These are phyloP conservation scores for Lepus oiostolus DNA, from an alignment of 2,797 vertebrate species.

Conservation along the genomic window DNA sequence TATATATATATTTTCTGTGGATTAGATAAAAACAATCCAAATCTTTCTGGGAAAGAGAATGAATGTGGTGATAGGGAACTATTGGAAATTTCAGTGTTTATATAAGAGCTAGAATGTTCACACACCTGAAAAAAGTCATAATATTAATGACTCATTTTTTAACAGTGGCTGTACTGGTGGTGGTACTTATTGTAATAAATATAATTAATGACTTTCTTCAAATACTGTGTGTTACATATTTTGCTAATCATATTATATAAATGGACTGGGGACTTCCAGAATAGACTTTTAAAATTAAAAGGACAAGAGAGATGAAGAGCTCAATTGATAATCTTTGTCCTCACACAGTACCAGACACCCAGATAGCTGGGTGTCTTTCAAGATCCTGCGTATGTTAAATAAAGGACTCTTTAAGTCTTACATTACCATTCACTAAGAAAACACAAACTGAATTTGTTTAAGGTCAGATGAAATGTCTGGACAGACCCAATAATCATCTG, in stretches of 20 bases:
- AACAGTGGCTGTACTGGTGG: not conserved
- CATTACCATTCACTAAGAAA: slow-evolving; percentile 33
- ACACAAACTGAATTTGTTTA: slow-evolving; percentile 62
- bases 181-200: not conserved
- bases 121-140: too few relatives aligned
- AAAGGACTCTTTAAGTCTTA: slow-evolving; percentile 24
- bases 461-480: not conserved
- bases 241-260: slow-evolving; percentile 27
- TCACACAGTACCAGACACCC: not conserved
- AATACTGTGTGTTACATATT: not conserved
- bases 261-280: not conserved
- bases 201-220: not conserved
- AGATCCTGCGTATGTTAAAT: slow-evolving; percentile 9
- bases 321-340: not conserved
- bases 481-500: not conserved
- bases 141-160: too few relatives aligned
- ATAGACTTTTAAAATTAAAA: slow-evolving; percentile 49
- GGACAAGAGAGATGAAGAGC: not conserved
- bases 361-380: not conserved
- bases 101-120: not conserved
- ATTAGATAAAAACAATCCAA: not conserved
- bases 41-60: not conserved
- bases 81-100: not conserved
- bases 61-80: not conserved
- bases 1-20: not conserved